Base-by-base conservation (phyloP, 2,797 vertebrate species). In the Atherinosoma microstoma region DNA sequence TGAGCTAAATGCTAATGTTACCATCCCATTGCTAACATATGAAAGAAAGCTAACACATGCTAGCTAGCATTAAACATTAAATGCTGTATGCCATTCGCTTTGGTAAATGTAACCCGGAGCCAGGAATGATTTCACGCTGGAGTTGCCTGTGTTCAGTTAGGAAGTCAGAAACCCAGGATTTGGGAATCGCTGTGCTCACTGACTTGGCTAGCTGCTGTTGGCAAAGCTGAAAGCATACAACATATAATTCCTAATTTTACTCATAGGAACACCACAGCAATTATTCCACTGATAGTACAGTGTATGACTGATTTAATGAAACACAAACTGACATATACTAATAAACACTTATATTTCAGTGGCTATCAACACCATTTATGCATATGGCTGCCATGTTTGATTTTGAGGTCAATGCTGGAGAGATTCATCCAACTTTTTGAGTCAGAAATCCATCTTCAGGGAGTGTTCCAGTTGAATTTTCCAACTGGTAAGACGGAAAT, bases 121-220 rank as follows among this genome's bases (percentile, higher is more conserved):
- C 42, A 45, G 47, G 47, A 51, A 51, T 10, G n/a, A 22, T 51
- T 51, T 51, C 47, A 51, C 3, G 47, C n/a, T 3, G n/a, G n/a
- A 51, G 47, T 51, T 51, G 18, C 22, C 47, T 51, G 47, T 51
- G n/a, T 10, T 51, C 47, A 51, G n/a, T 51, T 51, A 22, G 47
- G 42, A 47, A 47, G 47, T 51, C 47, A 51, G n/a, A 51, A 51
- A 51, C 47, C 10, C 47, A 51, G 47, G 47, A 22, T 51, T 51
- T 51, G n/a, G 47, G 2, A 51, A 51, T 22, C 22, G 9, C n/a
- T 51, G n/a, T 11, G n/a, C n/a, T 51, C 47, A 51, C 47, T 22
- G 47, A 22, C 47, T 51, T 51, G 47, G 47, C 9, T 51, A 51
- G n/a, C n/a, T 22, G 47, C n/a, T 11, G 47, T 51, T 51, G 47